Base-by-base conservation (phyloP, 2,888 invertebrate genomes). In the Nomada flava region DNA sequence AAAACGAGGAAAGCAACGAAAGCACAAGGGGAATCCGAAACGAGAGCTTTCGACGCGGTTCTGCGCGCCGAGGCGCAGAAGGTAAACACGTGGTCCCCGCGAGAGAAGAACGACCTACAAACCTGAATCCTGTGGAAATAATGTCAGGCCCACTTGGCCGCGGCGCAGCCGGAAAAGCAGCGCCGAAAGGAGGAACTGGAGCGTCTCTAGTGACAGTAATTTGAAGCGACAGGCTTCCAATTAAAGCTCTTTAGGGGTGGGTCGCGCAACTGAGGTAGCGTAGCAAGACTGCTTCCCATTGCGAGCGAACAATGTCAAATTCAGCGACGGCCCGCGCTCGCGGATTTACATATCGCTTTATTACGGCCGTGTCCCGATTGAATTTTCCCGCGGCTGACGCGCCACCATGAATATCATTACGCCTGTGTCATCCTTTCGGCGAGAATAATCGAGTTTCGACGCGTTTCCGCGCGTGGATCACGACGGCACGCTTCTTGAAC, bases 171-270 rank as follows among this genome's bases (percentile, higher is more conserved):
- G 75, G 70, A 79, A 80, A 82, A 76, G 80, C 71, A 50, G 64
- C 65, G 75, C 69, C 88, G 83, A 85, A 86, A 86, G 83, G 86
- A 89, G 86, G 78, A 89, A 90, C 87, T 86, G 86, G 87, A 87
- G 84, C 87, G 82, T 88, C 89, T 90, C 88, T 76, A 79, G 89
- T 88, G 88, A 91, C 88, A 87, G 88, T 91, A 90, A 91, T 91
- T 89, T 79, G 86, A 89, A 89, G 87, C 88, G 90, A 88, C 90
- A 88, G 87, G 83, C 85, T 88, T 89, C 89, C 90, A 91, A 91
- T 91, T 91, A 91, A 91, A 89, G 88, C 89, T 89, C 88, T 90
- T 89, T 91, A 86, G 82, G 86, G 84, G 69, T 71, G 74, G 83
- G 79, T 79, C 70, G 70, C 15, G 60, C 75, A 72, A 67, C 59